Percentiles rank a stretch among this genome's conserved stretches.
Conservation (phyloP, 2,888 invertebrate genomes). For the Exephanes ischioxanthus region DNA sequence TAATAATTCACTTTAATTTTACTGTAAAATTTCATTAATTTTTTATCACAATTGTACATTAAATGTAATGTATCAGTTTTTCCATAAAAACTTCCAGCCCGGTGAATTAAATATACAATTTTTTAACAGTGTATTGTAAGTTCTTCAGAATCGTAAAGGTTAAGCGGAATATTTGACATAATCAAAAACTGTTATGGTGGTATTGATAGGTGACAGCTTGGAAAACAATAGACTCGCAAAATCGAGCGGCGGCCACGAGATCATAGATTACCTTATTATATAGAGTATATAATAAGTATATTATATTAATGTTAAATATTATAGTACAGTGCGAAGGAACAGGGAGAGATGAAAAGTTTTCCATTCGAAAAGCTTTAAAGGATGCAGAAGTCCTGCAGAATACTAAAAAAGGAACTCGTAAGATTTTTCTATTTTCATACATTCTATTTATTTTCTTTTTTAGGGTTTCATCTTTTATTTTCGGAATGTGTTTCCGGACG, state of each 20-base stretch:
- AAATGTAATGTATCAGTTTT: too few species aligned
- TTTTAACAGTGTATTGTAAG: too few species aligned
- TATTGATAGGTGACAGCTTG: too few species aligned
- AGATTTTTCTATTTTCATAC: slow-evolving; percentile 3
- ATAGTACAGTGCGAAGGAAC: not conserved
- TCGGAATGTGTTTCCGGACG: slow-evolving; percentile 25
- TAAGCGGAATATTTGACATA: too few species aligned
- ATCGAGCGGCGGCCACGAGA: not conserved
- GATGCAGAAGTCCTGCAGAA: not conserved
- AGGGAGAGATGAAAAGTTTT: slow-evolving; percentile 3
- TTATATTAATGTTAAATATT: not conserved
- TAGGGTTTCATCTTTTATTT: not conserved
- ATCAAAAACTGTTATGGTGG: too few species aligned
- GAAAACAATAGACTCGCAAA: not conserved
- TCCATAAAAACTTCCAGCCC: too few species aligned
- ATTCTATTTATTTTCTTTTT: slow-evolving; percentile 20
- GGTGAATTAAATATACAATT: too few species aligned
- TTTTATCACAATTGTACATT: too few species aligned
- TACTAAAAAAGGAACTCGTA: slow-evolving; percentile 8
- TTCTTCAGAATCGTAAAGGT: too few species aligned
- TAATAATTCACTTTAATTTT: too few species aligned
- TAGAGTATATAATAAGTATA: not conserved
- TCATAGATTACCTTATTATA: not conserved
- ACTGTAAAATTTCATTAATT: too few species aligned
- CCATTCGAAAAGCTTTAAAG: slow-evolving; percentile 10